Evolutionary conservation across 2,113 vertebrate species (phyloP), one percentile per base, ranked within the genome.

Genomic region (Chloropsis cyanopogon): DNA sequence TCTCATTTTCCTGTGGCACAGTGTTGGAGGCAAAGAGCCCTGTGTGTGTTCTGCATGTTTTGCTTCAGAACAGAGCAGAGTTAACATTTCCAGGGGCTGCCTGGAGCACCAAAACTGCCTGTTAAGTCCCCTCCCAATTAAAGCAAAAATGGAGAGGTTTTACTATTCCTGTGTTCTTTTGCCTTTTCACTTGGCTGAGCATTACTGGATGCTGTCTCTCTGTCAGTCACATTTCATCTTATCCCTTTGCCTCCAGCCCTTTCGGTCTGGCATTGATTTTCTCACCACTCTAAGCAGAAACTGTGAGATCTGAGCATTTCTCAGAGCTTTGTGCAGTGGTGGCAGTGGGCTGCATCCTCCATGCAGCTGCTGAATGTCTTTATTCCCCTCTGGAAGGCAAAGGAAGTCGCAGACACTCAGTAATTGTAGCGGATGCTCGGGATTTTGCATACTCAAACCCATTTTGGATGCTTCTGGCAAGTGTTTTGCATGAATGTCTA

Each of bases 101-200:
- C 94, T 84, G 18, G 18, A 94, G 92, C 88, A 78, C 52, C 68
- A 68, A 33, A 90, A 33, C 56, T 88, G 94, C 82, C 92, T 77
- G 44, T 31, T 71, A 54, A 73, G 44, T 86, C 71, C 50, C 44
- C 60, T 94, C 85, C 76, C 93, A 96, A 94, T 97, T 96, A 96
- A 90, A 96, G 41, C 63, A 69, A 72, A 96, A 96, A 46, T 2
- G 29, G 90, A 13, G 73, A 88, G 71, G 33, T 88, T 96, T 94
- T 90, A 90, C 92, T 90, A 37, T 94, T 86, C 56, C 75, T 78
- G 82, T 56, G 63, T 37, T 90, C 84, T 66, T 54, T 6, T 90
- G 68, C 85, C 82, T 94, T 95, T 92, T 63, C 90, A 46, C 85
- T 92, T 68, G 92, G 41, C 85, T 94, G 95, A 95, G 90, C 95